Conservation (phyloP, 2,797 vertebrate species). For the Manis crassicaudata region DNA sequence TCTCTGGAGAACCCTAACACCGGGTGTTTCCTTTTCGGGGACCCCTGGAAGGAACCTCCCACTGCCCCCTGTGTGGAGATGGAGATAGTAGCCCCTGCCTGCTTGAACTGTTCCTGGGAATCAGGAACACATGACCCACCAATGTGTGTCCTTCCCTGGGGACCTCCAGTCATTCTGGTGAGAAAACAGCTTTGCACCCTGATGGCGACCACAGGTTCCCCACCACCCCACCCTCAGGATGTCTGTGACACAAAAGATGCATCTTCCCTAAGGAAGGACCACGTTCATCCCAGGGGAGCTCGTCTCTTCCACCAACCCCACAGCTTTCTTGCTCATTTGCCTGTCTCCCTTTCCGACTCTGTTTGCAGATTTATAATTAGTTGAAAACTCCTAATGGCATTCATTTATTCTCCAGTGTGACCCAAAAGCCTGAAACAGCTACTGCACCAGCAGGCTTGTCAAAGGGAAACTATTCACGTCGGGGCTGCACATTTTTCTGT, state of each 20-base stretch:
- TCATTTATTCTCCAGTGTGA: not conserved
- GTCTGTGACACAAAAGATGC: accelerated
- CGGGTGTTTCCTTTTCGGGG: accelerated
- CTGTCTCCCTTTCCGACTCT: no score
- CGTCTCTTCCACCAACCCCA: accelerated
- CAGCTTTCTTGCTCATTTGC: accelerated
- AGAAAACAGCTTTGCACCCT: not conserved
- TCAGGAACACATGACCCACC: accelerated
- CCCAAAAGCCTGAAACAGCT: not conserved
- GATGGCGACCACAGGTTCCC: no score
- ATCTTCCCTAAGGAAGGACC: accelerated
- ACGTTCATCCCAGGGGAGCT: accelerated
- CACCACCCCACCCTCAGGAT: accelerated
- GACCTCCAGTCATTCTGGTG: not conserved
- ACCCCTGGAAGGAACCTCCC: accelerated
- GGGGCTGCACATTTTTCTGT: not conserved
- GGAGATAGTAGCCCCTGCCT: accelerated
- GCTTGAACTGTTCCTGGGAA: no score
- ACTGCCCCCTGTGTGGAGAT: accelerated
- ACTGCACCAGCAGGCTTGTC: not conserved
- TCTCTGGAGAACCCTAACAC: not conserved
- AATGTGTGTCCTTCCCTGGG: accelerated
- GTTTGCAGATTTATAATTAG: conserved; percentile 9
- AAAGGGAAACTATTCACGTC: not conserved
- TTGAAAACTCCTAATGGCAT: conserved; percentile 14